Conservation (phyloP, 2,113 vertebrate species). For the Argyrosomus japonicus region DNA sequence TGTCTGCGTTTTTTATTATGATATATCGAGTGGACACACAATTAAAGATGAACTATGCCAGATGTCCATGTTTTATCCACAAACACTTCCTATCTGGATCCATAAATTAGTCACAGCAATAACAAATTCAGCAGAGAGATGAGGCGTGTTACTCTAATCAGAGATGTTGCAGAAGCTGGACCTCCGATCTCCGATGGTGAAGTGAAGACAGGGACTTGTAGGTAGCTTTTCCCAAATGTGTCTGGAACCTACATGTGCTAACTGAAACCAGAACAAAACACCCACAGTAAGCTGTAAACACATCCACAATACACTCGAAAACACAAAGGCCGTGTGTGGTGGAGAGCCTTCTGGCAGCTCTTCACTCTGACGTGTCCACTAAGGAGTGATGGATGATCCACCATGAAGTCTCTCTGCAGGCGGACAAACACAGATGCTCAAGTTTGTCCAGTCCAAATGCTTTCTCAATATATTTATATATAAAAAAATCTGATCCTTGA, state of each 20-base stretch:
- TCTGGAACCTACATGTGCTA: constrained; percentile 26
- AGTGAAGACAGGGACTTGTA: constrained; percentile 3
- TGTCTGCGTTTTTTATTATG: not conserved
- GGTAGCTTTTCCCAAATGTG: constrained; percentile 42
- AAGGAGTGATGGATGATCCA: constrained; percentile 70
- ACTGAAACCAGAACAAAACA: constrained; percentile 52
- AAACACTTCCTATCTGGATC: not conserved
- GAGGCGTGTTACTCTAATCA: constrained; percentile 13
- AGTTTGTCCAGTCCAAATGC: constrained; percentile 38
- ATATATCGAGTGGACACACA: not conserved
- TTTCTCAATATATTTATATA: constrained; percentile 36
- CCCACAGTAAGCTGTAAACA: constrained; percentile 43
- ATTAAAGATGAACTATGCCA: constrained; percentile 14
- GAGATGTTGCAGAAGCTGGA: constrained; percentile 15
- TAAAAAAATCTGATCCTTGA: constrained; percentile 2
- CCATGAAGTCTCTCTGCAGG: constrained; percentile 58
- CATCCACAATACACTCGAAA: constrained; percentile 34
- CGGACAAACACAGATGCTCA: constrained; percentile 59
- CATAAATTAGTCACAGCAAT: not conserved
- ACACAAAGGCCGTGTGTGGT: constrained; percentile 39
- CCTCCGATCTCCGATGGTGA: not conserved
- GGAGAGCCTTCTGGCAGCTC: constrained; percentile 59
- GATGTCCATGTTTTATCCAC: constrained; percentile 16
- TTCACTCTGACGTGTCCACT: constrained; percentile 64
- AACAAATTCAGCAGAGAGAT: constrained; percentile 5